Conservation (phyloP, 2,797 vertebrate genomes). For the Rhinichthys osculus region DNA sequence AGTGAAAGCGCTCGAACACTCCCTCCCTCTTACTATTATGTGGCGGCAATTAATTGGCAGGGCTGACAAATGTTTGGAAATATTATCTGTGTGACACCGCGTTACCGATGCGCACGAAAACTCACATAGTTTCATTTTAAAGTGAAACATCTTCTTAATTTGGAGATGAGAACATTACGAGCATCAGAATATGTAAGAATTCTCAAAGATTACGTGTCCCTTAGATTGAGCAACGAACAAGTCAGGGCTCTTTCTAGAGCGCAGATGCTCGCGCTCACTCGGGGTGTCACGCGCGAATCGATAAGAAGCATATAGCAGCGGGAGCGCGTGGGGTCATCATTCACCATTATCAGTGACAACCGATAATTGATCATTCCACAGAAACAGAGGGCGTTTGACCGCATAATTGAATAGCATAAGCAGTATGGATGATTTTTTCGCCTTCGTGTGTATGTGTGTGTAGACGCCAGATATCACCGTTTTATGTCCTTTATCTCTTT, state of each 20-base stretch:
- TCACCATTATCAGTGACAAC: conserved; percentile 83
- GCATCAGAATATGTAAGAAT: neutral
- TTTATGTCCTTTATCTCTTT: conserved; percentile 57
- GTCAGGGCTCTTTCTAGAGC: conserved; percentile 55
- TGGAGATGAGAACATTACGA: neutral
- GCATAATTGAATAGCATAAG: conserved; percentile 81
- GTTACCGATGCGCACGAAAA: conserved; percentile 26
- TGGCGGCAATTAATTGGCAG: conserved; percentile 46
- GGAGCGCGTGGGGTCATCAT: conserved; percentile 72
- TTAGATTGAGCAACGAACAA: conserved; percentile 44
- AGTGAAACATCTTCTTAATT: neutral
- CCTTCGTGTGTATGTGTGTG: conserved; percentile 57
- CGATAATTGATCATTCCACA: conserved; percentile 85
- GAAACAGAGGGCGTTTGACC: conserved; percentile 78
- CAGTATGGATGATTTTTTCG: conserved; percentile 67
- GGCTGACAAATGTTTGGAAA: conserved; percentile 54
- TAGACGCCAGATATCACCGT: conserved; percentile 63
- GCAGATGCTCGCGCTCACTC: conserved; percentile 57
- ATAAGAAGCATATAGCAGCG: conserved; percentile 61
- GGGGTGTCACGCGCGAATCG: conserved; percentile 66
- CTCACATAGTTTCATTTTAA: neutral
- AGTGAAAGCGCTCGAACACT: conserved; percentile 57
- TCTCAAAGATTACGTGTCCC: conserved; percentile 8
- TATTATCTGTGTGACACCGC: conserved; percentile 35
- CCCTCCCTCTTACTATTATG: conserved; percentile 52